Conservation (phyloP, 2,888 invertebrate genomes). For the Rhagonycha fulva region DNA sequence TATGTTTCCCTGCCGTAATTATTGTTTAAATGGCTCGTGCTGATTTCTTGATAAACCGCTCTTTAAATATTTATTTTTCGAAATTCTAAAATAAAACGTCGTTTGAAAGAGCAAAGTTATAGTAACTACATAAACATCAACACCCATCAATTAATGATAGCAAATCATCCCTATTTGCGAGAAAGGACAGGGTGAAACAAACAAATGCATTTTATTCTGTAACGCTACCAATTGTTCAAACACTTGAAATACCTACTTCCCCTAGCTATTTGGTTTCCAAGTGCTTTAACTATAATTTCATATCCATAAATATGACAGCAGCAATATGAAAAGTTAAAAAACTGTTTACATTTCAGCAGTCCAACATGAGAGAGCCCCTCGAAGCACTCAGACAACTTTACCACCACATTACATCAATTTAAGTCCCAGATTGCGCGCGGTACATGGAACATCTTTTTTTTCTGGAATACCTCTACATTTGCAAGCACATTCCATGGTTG, state of each 20-base stretch:
- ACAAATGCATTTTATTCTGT: constrained; percentile 13
- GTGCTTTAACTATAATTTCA: neutral
- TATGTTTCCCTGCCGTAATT: constrained; percentile 39
- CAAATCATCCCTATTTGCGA: constrained; percentile 11
- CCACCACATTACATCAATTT: constrained; percentile 50
- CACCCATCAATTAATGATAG: constrained; percentile 14
- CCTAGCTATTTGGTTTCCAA: constrained; percentile 2
- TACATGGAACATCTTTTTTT: constrained; percentile 46
- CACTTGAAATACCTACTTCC: constrained; percentile 14
- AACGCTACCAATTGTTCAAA: constrained; percentile 10
- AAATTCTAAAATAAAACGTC: neutral
- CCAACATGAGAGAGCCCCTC: constrained; percentile 87
- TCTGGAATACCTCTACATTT: constrained; percentile 47
- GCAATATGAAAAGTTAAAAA: neutral
- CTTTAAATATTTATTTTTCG: neutral
- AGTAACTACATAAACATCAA: constrained; percentile 19
- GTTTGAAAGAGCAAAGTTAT: constrained; percentile 6
- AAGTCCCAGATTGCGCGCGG: constrained; percentile 43
- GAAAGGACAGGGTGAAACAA: constrained; percentile 27
- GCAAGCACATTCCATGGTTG: constrained; percentile 40
- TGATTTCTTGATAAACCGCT: constrained; percentile 18
- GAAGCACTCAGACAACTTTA: constrained; percentile 57
- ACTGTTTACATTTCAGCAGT: constrained; percentile 68
- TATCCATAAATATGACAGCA: neutral
- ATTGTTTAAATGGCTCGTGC: constrained; percentile 36